Evolutionary conservation across 2,113 vertebrate genomes (phyloP).

Genomic region (Trogon surrucura): DNA sequence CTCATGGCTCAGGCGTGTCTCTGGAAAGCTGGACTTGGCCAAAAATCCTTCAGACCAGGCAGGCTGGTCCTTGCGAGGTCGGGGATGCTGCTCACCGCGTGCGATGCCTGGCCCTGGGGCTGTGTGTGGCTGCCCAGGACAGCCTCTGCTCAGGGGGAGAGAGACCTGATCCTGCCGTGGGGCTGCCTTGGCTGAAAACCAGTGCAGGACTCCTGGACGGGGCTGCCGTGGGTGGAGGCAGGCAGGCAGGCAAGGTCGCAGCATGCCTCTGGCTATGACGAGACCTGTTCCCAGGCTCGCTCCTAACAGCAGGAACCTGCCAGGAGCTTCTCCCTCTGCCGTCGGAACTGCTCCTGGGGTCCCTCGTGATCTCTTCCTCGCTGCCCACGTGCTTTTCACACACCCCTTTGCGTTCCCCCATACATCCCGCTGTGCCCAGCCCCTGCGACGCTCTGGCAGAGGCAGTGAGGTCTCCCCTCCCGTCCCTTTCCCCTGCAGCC

Average conservation of each 20-base stretch:
- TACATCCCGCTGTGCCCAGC: accelerated
- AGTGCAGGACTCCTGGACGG: background rate
- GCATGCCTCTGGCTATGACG: background rate
- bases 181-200: background rate
- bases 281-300: background rate
- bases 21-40: background rate
- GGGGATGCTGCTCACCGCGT: background rate
- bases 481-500: slow-evolving; percentile 70
- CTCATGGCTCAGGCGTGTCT: accelerated
- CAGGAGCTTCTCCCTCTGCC: accelerated
- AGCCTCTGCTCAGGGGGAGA: background rate
- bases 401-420: accelerated
- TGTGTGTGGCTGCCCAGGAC: background rate
- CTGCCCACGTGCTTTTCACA: accelerated
- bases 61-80: background rate
- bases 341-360: accelerated
- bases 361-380: background rate
- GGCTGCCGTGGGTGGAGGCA: background rate
- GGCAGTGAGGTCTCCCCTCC: background rate
- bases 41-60: background rate
- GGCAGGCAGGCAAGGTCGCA: background rate
- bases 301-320: background rate
- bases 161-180: too few species aligned
- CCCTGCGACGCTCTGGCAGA: background rate
- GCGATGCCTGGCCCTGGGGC: background rate